Percentiles rank a stretch among this genome's conserved stretches.
Evolutionary conservation across 2,888 invertebrate species (phyloP).

Genomic region (Hofmannophila pseudospretella): DNA sequence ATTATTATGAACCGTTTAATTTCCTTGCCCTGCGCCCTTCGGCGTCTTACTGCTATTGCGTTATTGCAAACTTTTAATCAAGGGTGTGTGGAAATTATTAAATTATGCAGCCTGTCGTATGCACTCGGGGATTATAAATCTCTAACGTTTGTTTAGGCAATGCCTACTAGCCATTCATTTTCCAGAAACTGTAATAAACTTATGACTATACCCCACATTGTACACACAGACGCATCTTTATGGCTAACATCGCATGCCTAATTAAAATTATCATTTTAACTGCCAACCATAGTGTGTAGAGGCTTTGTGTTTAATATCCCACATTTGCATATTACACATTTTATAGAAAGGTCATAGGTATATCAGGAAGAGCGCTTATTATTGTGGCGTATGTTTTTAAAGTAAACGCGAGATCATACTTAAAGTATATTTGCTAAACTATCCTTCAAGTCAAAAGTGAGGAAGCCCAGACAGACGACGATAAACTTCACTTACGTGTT

Average conservation of each 20-base stretch:
- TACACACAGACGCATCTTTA: slow-evolving; percentile 33
- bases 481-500: slow-evolving; percentile 50
- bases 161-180: slow-evolving; percentile 34
- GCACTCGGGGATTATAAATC: slow-evolving; percentile 70
- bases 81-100: slow-evolving; percentile 72
- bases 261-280: slow-evolving; percentile 16
- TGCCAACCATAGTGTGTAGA: not conserved
- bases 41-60: slow-evolving; percentile 65
- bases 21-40: slow-evolving; percentile 65
- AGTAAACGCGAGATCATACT: slow-evolving; percentile 48
- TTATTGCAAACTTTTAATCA: slow-evolving; percentile 75
- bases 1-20: slow-evolving; percentile 75
- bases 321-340: slow-evolving; percentile 1
- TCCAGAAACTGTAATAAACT: slow-evolving; percentile 33
- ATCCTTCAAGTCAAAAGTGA: slow-evolving; percentile 44
- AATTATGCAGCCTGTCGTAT: slow-evolving; percentile 76
- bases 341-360: not conserved
- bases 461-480: slow-evolving; percentile 47
- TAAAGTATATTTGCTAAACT: slow-evolving; percentile 41
- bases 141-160: slow-evolving; percentile 54
- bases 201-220: slow-evolving; percentile 27
- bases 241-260: slow-evolving; percentile 8
- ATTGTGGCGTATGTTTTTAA: slow-evolving; percentile 12
- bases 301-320: not conserved
- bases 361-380: not conserved